Evolutionary conservation across 1,140 invertebrate species (phyloP), one percentile per base, ranked within the genome.

Genomic region (Eulimnadia texana): DNA sequence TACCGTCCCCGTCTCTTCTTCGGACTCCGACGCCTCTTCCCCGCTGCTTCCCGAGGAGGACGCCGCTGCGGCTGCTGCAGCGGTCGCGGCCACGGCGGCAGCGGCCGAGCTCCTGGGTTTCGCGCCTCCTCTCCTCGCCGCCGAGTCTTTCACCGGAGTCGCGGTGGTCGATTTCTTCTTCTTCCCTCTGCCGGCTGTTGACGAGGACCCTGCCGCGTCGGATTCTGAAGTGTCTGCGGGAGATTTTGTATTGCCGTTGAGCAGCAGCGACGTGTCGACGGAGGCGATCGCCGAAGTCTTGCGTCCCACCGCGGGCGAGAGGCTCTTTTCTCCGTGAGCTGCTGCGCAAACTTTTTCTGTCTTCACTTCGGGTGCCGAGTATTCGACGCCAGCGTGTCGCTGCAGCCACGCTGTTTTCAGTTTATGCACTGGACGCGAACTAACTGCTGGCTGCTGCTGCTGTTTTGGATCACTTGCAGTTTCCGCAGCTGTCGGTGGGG

Each of bases 401-500:
- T 92, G 87, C 2, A 94, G 74, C 90, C 89, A 93, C 1, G 89
- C 89, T 70, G 93, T 93, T 71, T 93, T 94, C 67, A 88, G 70
- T 66, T 86, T 86, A 64, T 82, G 78, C 61, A 83, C 80, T 3
- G 80, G 76, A 64, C 79, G 64, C 72, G 77, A 33, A 24, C 47
- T n/a, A n/a, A 55, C 51, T 61, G 61, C 56, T 63, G 61, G 52
- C 52, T 58, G 54, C 56, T 58, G 54, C 55, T 63, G 33, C 49
- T 63, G 54, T 24, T 49, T 22, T 11, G n/a, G 28, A 16, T 47
- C 22, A 51, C 60, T 25, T 22, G 20, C 53, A 23, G 24, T 9
- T 24, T 58, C 16, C 19, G 16, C 33, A 42, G 33, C 33, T 9
- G 33, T 16, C 33, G 33, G 33, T 42, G 33, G 33, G 47, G 19